A percentile compares a stretch with the other conserved stretches of the same genome.
These are phyloP conservation scores for Lithophane leautieri DNA, from an alignment of 2,888 invertebrate genomes.

Conservation along the genomic window DNA sequence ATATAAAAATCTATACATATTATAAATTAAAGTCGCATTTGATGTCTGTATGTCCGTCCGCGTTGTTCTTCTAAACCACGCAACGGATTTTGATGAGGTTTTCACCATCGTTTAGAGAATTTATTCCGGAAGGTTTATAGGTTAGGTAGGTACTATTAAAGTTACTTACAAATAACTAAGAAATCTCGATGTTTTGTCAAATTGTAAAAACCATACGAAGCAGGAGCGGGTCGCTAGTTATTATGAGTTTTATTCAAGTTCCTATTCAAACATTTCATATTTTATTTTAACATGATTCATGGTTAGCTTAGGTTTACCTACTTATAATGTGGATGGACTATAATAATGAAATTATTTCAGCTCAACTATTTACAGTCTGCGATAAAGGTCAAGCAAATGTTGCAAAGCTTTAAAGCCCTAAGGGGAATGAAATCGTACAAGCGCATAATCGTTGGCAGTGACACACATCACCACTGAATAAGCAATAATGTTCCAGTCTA, in stretches of 20 bases:
- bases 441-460: slow-evolving; percentile 85
- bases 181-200: no score
- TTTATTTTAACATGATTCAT: neutral
- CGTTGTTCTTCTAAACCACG: no score
- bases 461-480: slow-evolving; percentile 82
- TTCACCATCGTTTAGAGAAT: no score
- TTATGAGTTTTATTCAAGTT: neutral
- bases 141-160: no score
- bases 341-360: slow-evolving; percentile 41
- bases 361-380: slow-evolving; percentile 47
- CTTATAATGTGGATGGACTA: neutral
- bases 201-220: no score
- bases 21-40: no score
- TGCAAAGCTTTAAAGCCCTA: slow-evolving; percentile 73
- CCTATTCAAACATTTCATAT: neutral
- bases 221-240: no score
- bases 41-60: no score
- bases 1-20: neutral
- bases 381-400: slow-evolving; percentile 67
- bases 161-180: no score
- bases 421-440: slow-evolving; percentile 79
- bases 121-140: no score
- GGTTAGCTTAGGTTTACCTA: no score
- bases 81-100: no score
- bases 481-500: slow-evolving; percentile 79